Evolutionary conservation across 2,888 invertebrate genomes (phyloP).

Genomic region (Sesamia inferens): DNA sequence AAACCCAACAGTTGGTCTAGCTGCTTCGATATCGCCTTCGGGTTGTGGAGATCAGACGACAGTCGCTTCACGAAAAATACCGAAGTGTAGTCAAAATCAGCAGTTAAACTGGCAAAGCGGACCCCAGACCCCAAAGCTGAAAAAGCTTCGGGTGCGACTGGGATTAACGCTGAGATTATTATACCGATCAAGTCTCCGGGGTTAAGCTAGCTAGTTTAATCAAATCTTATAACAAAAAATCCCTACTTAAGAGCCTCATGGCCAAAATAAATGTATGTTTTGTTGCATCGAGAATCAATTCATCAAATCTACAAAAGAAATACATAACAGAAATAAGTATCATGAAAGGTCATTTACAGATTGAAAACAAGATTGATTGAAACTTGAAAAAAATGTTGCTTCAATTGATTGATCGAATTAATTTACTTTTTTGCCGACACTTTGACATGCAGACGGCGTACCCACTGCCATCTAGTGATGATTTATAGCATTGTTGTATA

Average conservation of each 20-base stretch:
- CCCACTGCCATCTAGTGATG: neutral
- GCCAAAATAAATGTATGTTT: neutral
- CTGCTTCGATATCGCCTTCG: no score
- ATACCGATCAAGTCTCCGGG: no score
- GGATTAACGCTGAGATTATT: no score
- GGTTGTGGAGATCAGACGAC: no score
- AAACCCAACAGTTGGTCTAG: no score
- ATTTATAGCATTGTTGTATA: constrained; percentile 14
- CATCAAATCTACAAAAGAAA: neutral
- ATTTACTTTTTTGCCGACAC: constrained; percentile 39
- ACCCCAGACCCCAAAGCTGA: no score
- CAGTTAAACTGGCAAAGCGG: no score
- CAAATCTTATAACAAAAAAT: neutral
- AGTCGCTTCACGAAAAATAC: no score
- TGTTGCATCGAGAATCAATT: neutral
- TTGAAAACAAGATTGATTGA: constrained; percentile 29
- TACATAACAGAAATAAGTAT: neutral
- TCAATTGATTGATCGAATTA: constrained; percentile 29
- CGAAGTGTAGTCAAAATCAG: no score
- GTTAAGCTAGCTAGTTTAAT: no score
- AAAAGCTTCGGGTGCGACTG: no score
- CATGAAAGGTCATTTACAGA: constrained; percentile 27
- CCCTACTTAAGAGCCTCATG: no score
- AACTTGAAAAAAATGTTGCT: constrained; percentile 32
- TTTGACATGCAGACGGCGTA: neutral